Conservation (phyloP, 2,113 vertebrate genomes). For the Anoplopoma fimbria region DNA sequence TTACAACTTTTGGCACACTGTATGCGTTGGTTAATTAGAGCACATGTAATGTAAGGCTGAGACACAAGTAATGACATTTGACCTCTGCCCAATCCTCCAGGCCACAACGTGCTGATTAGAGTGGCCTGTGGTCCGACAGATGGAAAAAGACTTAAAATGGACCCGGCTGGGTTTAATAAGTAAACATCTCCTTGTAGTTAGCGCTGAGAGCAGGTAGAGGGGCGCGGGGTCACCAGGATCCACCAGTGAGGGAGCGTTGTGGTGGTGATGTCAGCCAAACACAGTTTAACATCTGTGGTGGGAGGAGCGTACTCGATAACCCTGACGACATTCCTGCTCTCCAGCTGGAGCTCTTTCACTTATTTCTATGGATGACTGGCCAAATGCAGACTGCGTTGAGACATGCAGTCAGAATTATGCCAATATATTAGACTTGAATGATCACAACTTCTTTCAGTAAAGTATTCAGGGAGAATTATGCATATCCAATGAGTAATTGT, state of each 20-base stretch:
- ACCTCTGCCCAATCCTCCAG: slow-evolving; percentile 14
- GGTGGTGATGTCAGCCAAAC: not conserved
- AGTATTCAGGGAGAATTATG: not conserved
- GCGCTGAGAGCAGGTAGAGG: slow-evolving; percentile 21
- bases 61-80: slow-evolving; percentile 7
- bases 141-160: slow-evolving; percentile 46
- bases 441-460: not conserved
- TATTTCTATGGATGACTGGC: too few species aligned
- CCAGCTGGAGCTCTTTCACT: not conserved
- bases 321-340: not conserved
- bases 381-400: not conserved
- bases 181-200: slow-evolving; percentile 9
- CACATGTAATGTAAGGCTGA: not conserved
- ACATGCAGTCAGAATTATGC: not conserved
- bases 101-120: slow-evolving; percentile 35
- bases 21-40: not conserved
- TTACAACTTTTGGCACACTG: not conserved
- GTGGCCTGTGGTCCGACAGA: slow-evolving; percentile 10
- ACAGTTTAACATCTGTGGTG: slow-evolving; percentile 38
- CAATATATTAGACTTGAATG: not conserved
- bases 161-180: slow-evolving; percentile 14
- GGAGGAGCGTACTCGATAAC: not conserved
- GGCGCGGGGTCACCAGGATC: slow-evolving; percentile 3
- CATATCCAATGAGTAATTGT: not conserved
- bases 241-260: not conserved